Evolutionary conservation across 2,888 invertebrate species (phyloP), one percentile per base, ranked within the genome.

Genomic region (Halocaridina rubra): DNA sequence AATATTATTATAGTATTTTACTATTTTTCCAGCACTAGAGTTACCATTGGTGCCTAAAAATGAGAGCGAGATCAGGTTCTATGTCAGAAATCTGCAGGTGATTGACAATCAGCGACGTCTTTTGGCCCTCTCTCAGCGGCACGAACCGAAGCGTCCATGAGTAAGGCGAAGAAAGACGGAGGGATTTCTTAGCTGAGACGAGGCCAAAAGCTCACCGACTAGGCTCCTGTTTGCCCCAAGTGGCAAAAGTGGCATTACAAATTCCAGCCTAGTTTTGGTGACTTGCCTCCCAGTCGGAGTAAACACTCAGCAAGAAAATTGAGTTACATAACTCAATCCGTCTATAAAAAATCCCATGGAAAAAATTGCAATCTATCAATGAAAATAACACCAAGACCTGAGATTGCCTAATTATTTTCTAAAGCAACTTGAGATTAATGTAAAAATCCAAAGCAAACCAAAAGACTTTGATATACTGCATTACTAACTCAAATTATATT

Each of bases 41-140:
- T 71, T 53, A 7, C 85, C 95, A 59, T 94, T 94, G 7, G 93
- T 94, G 22, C 94, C 94, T 22, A 95, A 95, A 90, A 94, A 94
- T 89, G 94, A 94, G 90, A 92, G 93, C 67, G 95, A 95, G 90
- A 93, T 94, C 30, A 93, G 93, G 88, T 92, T 93, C 16, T 95
- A 94, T 91, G 94, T 95, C 88, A 93, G 94, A 89, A 94, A 94
- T 90, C 92, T 96, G 89, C 92, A 94, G 89, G 94, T 95, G 77
- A 95, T 96, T 90, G 96, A 96, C 92, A 95, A 95, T 92, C 95
- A 96, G 90, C 92, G 95, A 89, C 93, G 94, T 72, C 91, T 96
- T 81, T 95, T 94, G 86, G 94, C 94, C 89, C 92, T 96, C 91
- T 96, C 96, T n/a, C 94, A 95, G 90, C 94, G 94, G 91, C 91